phyloP scores from a whole-genome alignment of 2,888 invertebrate genomes.

The Horisme vitalbata region DNA sequence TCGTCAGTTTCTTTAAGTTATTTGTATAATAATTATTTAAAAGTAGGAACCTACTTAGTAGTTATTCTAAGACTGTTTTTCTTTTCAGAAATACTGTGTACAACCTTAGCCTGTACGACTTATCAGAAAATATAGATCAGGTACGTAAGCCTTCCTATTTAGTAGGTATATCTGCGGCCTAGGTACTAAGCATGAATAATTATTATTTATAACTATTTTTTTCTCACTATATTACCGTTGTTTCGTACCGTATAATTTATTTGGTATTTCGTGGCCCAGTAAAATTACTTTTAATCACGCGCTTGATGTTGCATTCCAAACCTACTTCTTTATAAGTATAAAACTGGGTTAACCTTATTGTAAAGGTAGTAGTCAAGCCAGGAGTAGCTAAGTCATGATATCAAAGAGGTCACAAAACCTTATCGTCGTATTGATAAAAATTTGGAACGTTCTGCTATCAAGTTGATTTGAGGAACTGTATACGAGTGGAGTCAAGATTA shows the following conservation, averaged over 20 bases:
- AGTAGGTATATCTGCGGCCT: not conserved
- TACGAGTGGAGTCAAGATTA: conserved; percentile 41
- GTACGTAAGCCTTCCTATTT: conserved; percentile 58
- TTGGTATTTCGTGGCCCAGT: conserved; percentile 1
- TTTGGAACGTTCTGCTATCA: conserved; percentile 28
- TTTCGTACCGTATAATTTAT: not conserved
- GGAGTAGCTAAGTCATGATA: conserved; percentile 17
- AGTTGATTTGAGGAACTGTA: conserved; percentile 32
- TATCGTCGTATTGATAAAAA: conserved; percentile 29
- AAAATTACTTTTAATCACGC: conserved; percentile 19
- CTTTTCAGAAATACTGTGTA: conserved; percentile 92
- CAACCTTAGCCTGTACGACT: conserved; percentile 93
- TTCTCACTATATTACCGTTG: not conserved
- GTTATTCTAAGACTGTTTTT: conserved; percentile 1
- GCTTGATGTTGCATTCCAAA: conserved; percentile 8
- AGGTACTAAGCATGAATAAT: not conserved
- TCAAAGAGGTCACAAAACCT: conserved; percentile 21
- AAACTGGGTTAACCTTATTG: conserved; percentile 26
- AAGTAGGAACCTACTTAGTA: no score
- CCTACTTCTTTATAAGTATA: conserved; percentile 10
- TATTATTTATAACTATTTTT: no score
- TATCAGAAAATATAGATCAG: conserved; percentile 89
- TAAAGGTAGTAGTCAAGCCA: conserved; percentile 13
- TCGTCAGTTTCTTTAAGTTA: no score
- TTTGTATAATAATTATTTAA: no score